phyloP scores from a whole-genome alignment of 1,140 invertebrate species.

The Limonius californicus region DNA sequence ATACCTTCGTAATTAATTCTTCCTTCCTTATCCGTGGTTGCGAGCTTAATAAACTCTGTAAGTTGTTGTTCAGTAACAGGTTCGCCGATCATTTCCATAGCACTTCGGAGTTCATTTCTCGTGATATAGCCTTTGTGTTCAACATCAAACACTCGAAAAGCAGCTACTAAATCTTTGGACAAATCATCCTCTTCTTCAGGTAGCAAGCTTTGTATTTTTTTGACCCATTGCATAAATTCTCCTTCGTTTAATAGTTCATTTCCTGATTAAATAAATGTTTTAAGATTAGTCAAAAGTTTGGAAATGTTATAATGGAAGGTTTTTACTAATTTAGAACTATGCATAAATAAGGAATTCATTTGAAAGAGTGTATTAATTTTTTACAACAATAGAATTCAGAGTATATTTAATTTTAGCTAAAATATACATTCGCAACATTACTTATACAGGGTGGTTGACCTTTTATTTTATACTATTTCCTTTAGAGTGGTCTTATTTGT shows the following conservation, averaged over 20 bases:
- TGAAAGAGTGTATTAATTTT: no score
- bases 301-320: no score
- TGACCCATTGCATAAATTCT: constrained; percentile 68
- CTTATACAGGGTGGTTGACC: no score
- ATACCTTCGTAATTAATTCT: constrained; percentile 75
- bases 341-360: background rate
- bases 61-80: constrained; percentile 66
- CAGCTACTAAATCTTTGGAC: constrained; percentile 66
- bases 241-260: constrained; percentile 61
- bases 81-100: constrained; percentile 76
- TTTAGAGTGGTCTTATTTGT: no score
- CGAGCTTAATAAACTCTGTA: constrained; percentile 65
- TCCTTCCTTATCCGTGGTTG: constrained; percentile 71
- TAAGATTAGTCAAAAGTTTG: no score
- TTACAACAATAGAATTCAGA: no score
- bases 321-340: no score
- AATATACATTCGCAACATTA: no score
- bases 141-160: constrained; percentile 74
- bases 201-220: constrained; percentile 61
- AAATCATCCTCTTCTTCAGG: constrained; percentile 59
- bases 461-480: no score
- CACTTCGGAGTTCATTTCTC: constrained; percentile 66
- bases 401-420: no score
- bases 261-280: no score
- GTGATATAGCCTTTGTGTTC: constrained; percentile 75